Percentiles rank a stretch among this genome's conserved stretches.
Evolutionary conservation across 2,797 vertebrate genomes (phyloP).

Genomic region (Halcyon chelicuti): DNA sequence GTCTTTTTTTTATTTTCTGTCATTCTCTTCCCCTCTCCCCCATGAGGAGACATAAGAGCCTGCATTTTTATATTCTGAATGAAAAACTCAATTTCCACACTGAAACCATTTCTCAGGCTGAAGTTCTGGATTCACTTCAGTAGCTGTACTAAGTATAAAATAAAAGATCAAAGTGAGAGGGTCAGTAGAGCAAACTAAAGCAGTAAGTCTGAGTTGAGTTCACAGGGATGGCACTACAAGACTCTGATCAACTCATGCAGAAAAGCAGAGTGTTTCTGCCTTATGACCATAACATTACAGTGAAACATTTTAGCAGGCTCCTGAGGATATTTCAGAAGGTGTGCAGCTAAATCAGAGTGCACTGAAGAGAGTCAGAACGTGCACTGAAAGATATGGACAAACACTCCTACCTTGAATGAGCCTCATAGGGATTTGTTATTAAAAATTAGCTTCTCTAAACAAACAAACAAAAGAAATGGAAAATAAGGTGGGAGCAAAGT

Average conservation of each 20-base stretch:
- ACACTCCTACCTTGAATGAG: neutral
- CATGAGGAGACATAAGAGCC: neutral
- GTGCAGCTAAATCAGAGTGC: neutral
- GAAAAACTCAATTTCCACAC: neutral
- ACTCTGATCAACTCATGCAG: neutral
- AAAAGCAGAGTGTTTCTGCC: neutral
- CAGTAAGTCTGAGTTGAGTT: neutral
- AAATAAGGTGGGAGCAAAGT: neutral
- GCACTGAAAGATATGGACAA: neutral
- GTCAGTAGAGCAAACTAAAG: neutral
- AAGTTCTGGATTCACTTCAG: neutral
- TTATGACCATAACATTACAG: neutral
- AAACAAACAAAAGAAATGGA: neutral
- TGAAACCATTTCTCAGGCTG: neutral
- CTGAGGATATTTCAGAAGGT: neutral
- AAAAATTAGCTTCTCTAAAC: neutral
- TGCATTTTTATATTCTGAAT: neutral
- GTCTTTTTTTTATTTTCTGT: neutral
- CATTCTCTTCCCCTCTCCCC: fast-evolving
- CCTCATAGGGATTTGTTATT: neutral
- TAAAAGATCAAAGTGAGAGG: neutral
- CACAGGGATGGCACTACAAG: neutral
- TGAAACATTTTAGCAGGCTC: neutral
- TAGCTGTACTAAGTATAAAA: neutral
- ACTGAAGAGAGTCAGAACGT: neutral